These are phyloP conservation scores for Pseudomyrmex pallidus DNA, from an alignment of 1,140 invertebrate genomes.

Conservation along the genomic window DNA sequence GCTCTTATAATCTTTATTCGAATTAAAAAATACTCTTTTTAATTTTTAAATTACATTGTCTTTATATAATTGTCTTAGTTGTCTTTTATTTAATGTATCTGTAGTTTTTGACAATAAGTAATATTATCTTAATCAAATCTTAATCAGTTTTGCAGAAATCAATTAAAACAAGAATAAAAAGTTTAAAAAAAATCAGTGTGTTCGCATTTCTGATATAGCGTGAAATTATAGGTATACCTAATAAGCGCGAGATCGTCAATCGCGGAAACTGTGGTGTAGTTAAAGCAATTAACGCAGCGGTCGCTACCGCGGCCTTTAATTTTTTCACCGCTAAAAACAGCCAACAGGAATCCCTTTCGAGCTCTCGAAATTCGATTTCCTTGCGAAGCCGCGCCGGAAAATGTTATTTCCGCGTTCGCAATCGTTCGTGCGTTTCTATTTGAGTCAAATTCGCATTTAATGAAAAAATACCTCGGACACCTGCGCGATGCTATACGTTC, in stretches of 20 bases:
- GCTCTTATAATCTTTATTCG: constrained; percentile 31
- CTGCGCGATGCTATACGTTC: constrained; percentile 24
- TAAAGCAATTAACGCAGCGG: constrained; percentile 47
- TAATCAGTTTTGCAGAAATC: constrained; percentile 23
- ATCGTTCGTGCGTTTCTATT: constrained; percentile 28
- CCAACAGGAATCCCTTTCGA: constrained; percentile 40
- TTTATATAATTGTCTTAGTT: constrained; percentile 6
- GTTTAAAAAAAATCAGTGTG: not conserved
- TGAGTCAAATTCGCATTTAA: constrained; percentile 38
- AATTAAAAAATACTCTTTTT: no score
- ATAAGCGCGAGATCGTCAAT: constrained; percentile 47
- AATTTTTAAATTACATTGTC: no score
- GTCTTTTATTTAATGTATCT: not conserved
- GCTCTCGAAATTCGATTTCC: constrained; percentile 49
- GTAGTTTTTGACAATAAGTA: not conserved
- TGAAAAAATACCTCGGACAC: constrained; percentile 52
- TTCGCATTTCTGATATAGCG: not conserved
- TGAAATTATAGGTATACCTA: not conserved
- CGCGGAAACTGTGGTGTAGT: constrained; percentile 18
- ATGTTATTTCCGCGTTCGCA: constrained; percentile 49
- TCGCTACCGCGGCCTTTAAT: constrained; percentile 15
- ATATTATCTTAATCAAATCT: not conserved
- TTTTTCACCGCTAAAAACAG: constrained; percentile 39
- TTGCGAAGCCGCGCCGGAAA: constrained; percentile 44
- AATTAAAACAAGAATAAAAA: constrained; percentile 8